phyloP scores from a whole-genome alignment of 2,888 invertebrate species.

The Julus scandinavius region DNA sequence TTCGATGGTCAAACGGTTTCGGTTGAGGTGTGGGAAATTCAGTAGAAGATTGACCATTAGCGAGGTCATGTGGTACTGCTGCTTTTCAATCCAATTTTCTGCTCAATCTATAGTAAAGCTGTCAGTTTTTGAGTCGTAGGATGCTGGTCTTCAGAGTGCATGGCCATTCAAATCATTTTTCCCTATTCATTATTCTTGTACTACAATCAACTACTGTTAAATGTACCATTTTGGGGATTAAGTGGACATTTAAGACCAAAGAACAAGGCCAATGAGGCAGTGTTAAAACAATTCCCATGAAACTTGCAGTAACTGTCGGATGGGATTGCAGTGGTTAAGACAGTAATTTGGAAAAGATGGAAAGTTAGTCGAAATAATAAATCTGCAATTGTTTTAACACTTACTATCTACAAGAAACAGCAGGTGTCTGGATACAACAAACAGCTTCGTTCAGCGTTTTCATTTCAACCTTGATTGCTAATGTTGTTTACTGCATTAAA shows the following conservation, averaged over 20 bases:
- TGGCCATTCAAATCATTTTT: no score
- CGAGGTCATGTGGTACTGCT: not conserved
- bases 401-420: not conserved
- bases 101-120: not conserved
- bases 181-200: no score
- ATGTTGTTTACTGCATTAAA: not conserved
- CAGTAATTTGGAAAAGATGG: not conserved
- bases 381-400: not conserved
- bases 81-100: not conserved
- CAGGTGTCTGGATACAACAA: not conserved
- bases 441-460: not conserved
- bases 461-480: constrained; percentile 29
- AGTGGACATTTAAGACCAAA: not conserved
- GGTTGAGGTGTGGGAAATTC: not conserved
- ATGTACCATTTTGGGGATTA: no score
- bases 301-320: not conserved
- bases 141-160: no score
- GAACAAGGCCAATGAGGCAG: not conserved
- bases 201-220: no score
- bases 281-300: not conserved
- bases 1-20: not conserved
- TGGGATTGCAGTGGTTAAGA: not conserved
- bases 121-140: no score
- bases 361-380: no score
- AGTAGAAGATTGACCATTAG: not conserved